Evolutionary conservation across 2,888 invertebrate species (phyloP), one percentile per base, ranked within the genome.

Genomic region (Orchestes rusci): DNA sequence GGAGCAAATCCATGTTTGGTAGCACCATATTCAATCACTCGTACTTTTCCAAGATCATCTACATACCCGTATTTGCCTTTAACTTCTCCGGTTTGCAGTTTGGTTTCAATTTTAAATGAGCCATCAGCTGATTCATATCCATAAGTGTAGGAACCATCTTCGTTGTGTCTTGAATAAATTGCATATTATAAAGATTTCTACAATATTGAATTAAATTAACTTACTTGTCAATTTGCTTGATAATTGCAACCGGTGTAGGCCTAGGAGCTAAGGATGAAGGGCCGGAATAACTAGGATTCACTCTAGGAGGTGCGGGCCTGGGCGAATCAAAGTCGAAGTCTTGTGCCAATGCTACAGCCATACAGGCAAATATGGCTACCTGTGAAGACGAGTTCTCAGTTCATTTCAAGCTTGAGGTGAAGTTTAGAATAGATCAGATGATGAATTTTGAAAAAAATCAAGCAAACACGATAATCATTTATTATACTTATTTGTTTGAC

Each of bases 11-110:
- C 90, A 61, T 80, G 84, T 65, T 85, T 85, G 68, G 89, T 85
- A 27, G 90, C 90, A 4, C 90, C 90, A 62, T 92, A 92, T 63
- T 91, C 90, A 8, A 57, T 48, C 1, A 88, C 85, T 28, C 89
- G 80, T 1, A 83, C 78, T 74, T 86, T 77, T 60, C 91, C 81
- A 41, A 77, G 73, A 60, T 87, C 88, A 61, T 90, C 91, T 43
- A 84, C 83, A 72, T 89, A 91, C 2, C 91, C 91, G 63, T 91
- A 91, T 66, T 91, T 91, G 55, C 91, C 91, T 69, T 84, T 86
- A 7, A 90, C 90, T 57, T 89, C 89, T 1, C 90, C 90, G 4
- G 76, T 75, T 1, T 82, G 76, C 15, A 81, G 69, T 66, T 90
- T 90, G 7, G 90, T 90, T 69, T 90, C 91, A 60, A 90, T 90